phyloP scores from a whole-genome alignment of 2,797 vertebrate genomes.

The Clarias platycephalus region DNA sequence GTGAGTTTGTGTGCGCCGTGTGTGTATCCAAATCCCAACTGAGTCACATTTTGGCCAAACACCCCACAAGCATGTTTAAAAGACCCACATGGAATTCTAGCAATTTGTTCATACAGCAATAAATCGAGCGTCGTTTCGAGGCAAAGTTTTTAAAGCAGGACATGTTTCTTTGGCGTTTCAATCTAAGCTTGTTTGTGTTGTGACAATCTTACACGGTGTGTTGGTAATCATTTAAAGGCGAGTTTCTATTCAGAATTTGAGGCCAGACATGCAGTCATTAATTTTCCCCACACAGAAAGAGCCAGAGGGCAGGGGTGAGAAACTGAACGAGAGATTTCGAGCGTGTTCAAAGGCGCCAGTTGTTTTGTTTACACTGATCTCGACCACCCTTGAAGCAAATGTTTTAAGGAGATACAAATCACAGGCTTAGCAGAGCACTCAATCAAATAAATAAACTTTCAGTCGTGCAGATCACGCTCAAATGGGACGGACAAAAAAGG shows the following conservation, averaged over 20 bases:
- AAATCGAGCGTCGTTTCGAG: constrained; percentile 33
- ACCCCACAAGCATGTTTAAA: constrained; percentile 43
- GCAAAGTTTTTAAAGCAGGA: constrained; percentile 18
- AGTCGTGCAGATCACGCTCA: neutral
- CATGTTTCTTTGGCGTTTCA: neutral
- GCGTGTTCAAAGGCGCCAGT: constrained; percentile 37
- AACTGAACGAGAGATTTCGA: neutral
- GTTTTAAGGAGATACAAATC: constrained; percentile 37
- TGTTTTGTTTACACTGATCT: constrained; percentile 49
- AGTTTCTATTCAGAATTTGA: neutral
- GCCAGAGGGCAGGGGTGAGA: neutral
- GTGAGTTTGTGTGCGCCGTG: constrained; percentile 23
- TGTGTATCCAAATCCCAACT: constrained; percentile 19
- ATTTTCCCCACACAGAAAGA: neutral
- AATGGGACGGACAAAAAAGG: neutral
- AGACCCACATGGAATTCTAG: constrained; percentile 53
- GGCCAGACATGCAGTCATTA: neutral
- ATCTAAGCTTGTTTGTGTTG: neutral
- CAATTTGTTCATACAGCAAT: constrained; percentile 50
- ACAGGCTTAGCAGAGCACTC: constrained; percentile 39
- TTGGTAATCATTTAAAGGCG: neutral
- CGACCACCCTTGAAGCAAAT: constrained; percentile 49
- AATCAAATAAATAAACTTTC: constrained; percentile 42
- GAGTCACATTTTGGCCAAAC: constrained; percentile 34
- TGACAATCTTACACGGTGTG: neutral